Evolutionary conservation across 2,797 vertebrate genomes (phyloP).

Genomic region (Cryptoprocta ferox): DNA sequence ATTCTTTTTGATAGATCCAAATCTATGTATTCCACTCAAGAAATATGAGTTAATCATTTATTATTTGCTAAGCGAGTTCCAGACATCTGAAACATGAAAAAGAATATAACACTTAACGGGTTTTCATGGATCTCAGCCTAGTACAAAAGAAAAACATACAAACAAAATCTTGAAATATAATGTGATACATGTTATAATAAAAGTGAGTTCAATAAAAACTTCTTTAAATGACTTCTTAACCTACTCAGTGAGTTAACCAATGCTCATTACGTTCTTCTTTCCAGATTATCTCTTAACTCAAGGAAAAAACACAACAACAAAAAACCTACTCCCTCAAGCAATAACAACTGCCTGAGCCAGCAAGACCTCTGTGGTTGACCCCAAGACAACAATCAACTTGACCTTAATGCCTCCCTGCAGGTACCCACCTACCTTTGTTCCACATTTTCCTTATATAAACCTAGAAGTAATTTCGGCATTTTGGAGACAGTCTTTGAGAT

Average conservation of each 20-base stretch:
- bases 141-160: not conserved
- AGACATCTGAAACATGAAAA: not conserved
- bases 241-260: not conserved
- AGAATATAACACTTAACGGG: not conserved
- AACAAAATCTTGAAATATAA: not conserved
- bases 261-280: not conserved
- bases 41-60: not conserved
- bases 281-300: not conserved
- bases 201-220: not conserved
- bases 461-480: not conserved
- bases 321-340: not conserved
- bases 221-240: not conserved
- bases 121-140: not conserved
- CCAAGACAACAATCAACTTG: not conserved
- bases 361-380: not conserved
- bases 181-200: not conserved
- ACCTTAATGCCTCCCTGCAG: not conserved
- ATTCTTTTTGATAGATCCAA: not conserved
- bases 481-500: not conserved
- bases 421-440: not conserved
- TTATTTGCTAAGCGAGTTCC: not conserved
- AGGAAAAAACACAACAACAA: not conserved
- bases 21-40: not conserved
- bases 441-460: not conserved
- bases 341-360: not conserved